phyloP scores from a whole-genome alignment of 1,140 invertebrate species.

The Drosophila oshimai region DNA sequence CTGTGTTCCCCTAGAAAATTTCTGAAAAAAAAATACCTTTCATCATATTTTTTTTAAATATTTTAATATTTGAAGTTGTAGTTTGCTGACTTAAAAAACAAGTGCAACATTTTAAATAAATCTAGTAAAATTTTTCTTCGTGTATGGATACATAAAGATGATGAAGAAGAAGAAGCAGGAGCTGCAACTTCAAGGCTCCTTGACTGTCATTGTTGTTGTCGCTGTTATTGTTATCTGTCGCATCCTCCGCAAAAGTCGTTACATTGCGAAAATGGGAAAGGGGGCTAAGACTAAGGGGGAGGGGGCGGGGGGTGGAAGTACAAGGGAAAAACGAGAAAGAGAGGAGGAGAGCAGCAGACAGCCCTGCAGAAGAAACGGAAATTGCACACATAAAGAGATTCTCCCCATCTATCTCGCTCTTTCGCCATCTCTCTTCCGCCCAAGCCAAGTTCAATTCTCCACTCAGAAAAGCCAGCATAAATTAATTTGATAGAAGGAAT shows the following conservation, averaged over 20 bases:
- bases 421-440: constrained; percentile 1
- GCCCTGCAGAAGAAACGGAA: constrained; percentile 53
- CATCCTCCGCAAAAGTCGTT: constrained; percentile 71
- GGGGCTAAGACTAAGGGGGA: background rate
- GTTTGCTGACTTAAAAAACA: no score
- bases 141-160: constrained; percentile 10
- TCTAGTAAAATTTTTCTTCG: background rate
- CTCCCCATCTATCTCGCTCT: constrained; percentile 9
- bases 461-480: background rate
- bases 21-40: no score
- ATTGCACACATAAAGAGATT: constrained; percentile 64
- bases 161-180: constrained; percentile 16
- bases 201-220: constrained; percentile 40
- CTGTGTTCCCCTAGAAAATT: no score
- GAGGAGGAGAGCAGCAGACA: background rate
- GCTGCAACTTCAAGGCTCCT: constrained; percentile 33
- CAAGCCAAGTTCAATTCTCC: constrained; percentile 5
- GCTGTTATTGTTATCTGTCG: constrained; percentile 42
- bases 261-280: constrained; percentile 56
- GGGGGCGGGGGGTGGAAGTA: no score
- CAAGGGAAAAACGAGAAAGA: background rate
- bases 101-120: no score
- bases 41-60: no score
- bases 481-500: no score
- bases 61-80: no score